A percentile compares a stretch with the other conserved stretches of the same genome.
phyloP scores from a whole-genome alignment of 1,140 invertebrate genomes.

The Ptiloglossa arizonensis region DNA sequence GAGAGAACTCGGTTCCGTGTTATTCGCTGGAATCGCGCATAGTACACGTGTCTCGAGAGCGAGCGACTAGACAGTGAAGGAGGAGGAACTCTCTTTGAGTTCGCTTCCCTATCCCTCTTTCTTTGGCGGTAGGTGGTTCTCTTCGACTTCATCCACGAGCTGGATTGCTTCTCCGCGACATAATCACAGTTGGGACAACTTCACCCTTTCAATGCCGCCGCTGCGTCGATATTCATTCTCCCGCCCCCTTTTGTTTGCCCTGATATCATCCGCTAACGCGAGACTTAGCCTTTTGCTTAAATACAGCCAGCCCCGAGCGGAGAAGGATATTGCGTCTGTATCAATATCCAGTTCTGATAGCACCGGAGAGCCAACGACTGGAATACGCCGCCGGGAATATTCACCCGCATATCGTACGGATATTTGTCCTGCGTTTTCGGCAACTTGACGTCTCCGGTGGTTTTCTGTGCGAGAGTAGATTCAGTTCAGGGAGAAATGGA shows the following conservation, averaged over 20 bases:
- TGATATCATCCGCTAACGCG: background rate
- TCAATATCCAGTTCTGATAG: conserved; percentile 31
- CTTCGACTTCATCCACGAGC: conserved; percentile 12
- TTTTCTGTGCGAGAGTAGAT: background rate
- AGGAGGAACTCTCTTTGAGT: background rate
- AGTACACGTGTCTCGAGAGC: conserved; percentile 17
- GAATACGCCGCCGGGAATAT: background rate
- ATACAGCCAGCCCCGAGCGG: background rate
- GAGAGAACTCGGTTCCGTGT: background rate
- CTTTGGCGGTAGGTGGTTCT: background rate
- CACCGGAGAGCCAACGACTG: background rate
- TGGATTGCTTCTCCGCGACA: conserved; percentile 10
- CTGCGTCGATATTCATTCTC: background rate
- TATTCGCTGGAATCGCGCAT: background rate
- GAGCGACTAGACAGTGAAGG: conserved; percentile 10
- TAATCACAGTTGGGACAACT: conserved; percentile 53
- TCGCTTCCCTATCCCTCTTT: background rate
- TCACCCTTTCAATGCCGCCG: conserved; percentile 23
- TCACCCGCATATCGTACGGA: background rate
- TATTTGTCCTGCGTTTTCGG: conserved; percentile 29
- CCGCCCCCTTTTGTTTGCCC: conserved; percentile 19
- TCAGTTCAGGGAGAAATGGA: background rate
- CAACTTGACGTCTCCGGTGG: conserved; percentile 18
- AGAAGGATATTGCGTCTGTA: conserved; percentile 32
- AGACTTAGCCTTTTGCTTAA: conserved; percentile 5